These are phyloP conservation scores for Nerophis lumbriciformis DNA, from an alignment of 2,113 vertebrate species.

Conservation along the genomic window DNA sequence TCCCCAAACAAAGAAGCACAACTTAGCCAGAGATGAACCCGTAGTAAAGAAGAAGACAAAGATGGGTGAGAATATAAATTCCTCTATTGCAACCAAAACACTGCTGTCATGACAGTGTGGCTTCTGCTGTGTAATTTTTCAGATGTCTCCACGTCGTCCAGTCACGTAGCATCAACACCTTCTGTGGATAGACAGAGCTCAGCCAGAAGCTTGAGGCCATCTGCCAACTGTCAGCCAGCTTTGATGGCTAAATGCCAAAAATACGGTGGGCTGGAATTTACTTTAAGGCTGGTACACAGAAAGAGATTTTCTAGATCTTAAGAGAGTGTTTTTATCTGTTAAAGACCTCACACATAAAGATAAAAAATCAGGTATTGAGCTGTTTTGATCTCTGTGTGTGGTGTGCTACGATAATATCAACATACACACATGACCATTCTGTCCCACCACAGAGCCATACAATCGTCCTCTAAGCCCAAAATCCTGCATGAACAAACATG, in stretches of 20 bases:
- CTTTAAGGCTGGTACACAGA: too few species aligned
- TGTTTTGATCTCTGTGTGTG: too few species aligned
- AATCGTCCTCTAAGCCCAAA: too few species aligned
- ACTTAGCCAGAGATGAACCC: constrained; percentile 24
- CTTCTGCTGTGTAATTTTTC: neutral
- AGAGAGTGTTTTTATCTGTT: too few species aligned
- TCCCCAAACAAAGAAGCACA: constrained; percentile 34
- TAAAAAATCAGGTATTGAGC: too few species aligned
- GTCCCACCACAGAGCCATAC: too few species aligned
- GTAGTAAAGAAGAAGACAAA: constrained; percentile 40
- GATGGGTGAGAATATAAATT: constrained; percentile 32
- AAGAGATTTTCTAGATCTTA: too few species aligned
- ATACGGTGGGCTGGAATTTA: constrained; percentile 13
- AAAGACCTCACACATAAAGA: too few species aligned
- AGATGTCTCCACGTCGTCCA: constrained; percentile 19
- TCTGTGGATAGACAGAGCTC: constrained; percentile 1
- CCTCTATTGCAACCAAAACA: neutral
- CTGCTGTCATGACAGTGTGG: neutral
- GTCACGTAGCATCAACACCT: neutral
- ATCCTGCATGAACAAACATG: too few species aligned
- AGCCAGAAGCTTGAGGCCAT: constrained; percentile 30
- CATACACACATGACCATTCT: too few species aligned
- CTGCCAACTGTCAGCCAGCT: constrained; percentile 9
- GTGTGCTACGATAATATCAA: too few species aligned
- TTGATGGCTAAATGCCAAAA: constrained; percentile 19